Conservation (phyloP, 2,797 vertebrate species). For the Leuciscus waleckii region DNA sequence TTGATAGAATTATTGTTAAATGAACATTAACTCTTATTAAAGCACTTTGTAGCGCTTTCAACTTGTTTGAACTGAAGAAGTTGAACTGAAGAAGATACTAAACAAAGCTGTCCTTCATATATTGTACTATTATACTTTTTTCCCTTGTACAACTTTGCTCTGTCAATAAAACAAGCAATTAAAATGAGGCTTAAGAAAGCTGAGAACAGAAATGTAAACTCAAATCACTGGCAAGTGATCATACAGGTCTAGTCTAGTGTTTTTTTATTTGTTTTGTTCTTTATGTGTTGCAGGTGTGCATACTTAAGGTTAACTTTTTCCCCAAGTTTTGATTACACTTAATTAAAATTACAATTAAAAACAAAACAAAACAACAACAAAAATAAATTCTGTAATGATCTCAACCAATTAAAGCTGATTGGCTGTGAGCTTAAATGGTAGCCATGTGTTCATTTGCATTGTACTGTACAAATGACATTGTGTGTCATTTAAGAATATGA, state of each 20-base stretch:
- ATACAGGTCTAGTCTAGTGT: background rate
- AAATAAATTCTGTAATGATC: background rate
- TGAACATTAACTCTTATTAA: background rate
- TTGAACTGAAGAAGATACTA: background rate
- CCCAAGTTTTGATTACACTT: constrained; percentile 18
- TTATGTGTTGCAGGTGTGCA: constrained; percentile 31
- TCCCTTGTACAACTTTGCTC: background rate
- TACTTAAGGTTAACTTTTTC: constrained; percentile 8
- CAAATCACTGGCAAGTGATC: background rate
- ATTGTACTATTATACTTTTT: background rate
- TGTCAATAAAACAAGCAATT: constrained; percentile 11
- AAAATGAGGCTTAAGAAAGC: constrained; percentile 6
- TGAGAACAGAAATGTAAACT: background rate
- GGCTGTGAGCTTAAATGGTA: constrained; percentile 3
- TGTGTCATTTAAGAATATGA: constrained; percentile 24
- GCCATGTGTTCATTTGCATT: constrained; percentile 38
- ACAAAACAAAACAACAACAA: background rate
- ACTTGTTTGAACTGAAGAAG: too few relatives aligned
- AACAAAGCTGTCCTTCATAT: background rate
- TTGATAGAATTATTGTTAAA: constrained; percentile 17
- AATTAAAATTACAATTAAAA: constrained; percentile 39
- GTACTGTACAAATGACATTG: background rate
- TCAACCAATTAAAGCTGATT: constrained; percentile 38
- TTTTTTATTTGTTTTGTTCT: background rate
- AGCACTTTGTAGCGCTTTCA: background rate